A percentile compares a stretch with the other conserved stretches of the same genome.
Evolutionary conservation across 2,113 vertebrate species (phyloP).

Genomic region (Myotis brandtii): DNA sequence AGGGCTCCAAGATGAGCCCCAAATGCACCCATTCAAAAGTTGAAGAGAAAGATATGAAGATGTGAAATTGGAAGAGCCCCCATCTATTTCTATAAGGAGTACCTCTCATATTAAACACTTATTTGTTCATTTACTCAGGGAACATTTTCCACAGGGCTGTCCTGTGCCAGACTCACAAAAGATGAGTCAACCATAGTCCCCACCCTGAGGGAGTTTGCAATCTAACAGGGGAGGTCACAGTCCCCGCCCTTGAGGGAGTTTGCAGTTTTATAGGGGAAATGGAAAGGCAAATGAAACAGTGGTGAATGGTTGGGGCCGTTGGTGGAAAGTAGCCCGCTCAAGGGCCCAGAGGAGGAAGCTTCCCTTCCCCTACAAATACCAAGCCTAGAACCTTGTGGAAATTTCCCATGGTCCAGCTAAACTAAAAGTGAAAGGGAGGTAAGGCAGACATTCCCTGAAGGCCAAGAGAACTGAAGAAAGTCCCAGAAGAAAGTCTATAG

Average conservation of each 20-base stretch:
- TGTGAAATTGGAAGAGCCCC: not conserved
- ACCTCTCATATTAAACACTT: not conserved
- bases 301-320: not conserved
- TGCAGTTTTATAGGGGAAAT: not conserved
- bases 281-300: not conserved
- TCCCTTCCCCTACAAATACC: no score
- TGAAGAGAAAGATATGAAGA: not conserved
- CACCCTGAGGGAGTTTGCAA: not conserved
- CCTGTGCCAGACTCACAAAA: not conserved
- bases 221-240: not conserved
- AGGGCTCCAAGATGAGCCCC: not conserved
- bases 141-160: not conserved
- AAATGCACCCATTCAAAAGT: not conserved
- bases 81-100: not conserved
- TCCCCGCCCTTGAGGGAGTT: not conserved
- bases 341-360: fast-evolving
- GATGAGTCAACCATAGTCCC: not conserved
- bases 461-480: not conserved
- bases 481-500: not conserved
- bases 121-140: not conserved
- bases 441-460: not conserved
- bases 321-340: fast-evolving
- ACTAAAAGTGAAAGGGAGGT: not conserved
- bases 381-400: not conserved
- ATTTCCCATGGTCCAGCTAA: not conserved